Evolutionary conservation across 2,113 vertebrate genomes (phyloP), one percentile per base, ranked within the genome.

Genomic region (Lipophrys pholis): DNA sequence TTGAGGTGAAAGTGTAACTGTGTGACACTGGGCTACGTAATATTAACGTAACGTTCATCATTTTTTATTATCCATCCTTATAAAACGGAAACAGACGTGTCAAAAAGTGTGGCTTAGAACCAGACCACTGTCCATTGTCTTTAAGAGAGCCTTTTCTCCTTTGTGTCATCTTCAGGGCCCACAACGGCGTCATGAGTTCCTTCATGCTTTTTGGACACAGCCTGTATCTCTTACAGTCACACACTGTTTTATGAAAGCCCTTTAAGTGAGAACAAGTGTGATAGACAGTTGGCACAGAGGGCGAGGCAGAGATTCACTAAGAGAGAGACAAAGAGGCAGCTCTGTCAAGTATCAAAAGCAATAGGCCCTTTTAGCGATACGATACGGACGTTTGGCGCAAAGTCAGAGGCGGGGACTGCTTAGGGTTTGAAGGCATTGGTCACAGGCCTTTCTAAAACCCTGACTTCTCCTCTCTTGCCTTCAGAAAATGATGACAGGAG

Each of bases 401-500:
- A 89, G 88, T 80, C 87, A 77, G 73, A 76, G 79, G 64, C 72
- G 36, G 69, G 7, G 76, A 73, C 75, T 78, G 89, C 83, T 76
- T 50, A 67, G 64, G 83, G 87, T 91, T 91, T 91, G 43, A 80
- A 89, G 91, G 78, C 88, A 80, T 73, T 87, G 89, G 91, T 89
- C 89, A 86, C 67, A 81, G 89, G 77, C 85, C 72, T 72, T 75
- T 86, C 66, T 73, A 39, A 87, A 84, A 71, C 73, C 69, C 73
- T 52, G 82, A 87, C 82, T 89, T 89, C 90, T 92, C 82, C 78
- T 87, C 82, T 90, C 77, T 66, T 57, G 80, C 76, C 76, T 85
- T 90, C 83, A 78, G 81, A 91, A 92, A 89, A 79, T 80, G 73
- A 90, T 87, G 90, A 89, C 87, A 89, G 84, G 60, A 87, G 81